Conservation (phyloP, 2,888 invertebrate species). For the Anticlea derivata region DNA sequence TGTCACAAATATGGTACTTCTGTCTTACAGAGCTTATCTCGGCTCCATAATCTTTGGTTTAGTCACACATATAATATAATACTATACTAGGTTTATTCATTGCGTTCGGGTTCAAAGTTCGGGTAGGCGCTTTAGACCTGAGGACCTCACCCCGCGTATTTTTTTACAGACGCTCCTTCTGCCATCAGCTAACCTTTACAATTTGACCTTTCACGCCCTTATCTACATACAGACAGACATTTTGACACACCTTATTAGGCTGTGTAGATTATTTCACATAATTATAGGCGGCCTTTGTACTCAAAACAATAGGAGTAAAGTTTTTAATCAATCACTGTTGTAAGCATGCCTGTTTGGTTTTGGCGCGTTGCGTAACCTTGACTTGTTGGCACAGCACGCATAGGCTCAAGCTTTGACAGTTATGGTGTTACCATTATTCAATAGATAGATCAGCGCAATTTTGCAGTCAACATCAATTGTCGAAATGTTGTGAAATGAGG, state of each 20-base stretch:
- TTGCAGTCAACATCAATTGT: neutral
- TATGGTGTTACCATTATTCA: constrained; percentile 10
- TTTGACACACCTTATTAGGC: constrained; percentile 50
- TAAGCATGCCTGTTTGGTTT: constrained; percentile 51
- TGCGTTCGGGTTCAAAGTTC: too few species aligned
- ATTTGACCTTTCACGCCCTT: constrained; percentile 36
- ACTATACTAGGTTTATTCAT: too few species aligned
- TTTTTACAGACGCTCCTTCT: constrained; percentile 8
- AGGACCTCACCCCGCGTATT: constrained; percentile 2
- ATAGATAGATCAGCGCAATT: neutral
- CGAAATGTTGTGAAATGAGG: too few species aligned
- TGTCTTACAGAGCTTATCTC: too few species aligned
- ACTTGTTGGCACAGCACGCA: constrained; percentile 45
- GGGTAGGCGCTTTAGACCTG: constrained; percentile 3
- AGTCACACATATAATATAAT: too few species aligned
- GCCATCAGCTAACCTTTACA: constrained; percentile 13
- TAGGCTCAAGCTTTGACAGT: constrained; percentile 26
- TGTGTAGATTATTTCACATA: constrained; percentile 55
- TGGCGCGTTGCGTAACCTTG: constrained; percentile 38
- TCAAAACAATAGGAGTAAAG: constrained; percentile 68
- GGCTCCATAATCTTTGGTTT: too few species aligned
- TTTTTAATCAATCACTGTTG: constrained; percentile 73
- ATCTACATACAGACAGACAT: constrained; percentile 31
- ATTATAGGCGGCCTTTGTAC: constrained; percentile 59
- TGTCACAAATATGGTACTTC: too few species aligned